A percentile compares a stretch with the other conserved stretches of the same genome.
These are phyloP conservation scores for Aphidius gifuensis DNA, from an alignment of 1,140 invertebrate species.

Conservation along the genomic window DNA sequence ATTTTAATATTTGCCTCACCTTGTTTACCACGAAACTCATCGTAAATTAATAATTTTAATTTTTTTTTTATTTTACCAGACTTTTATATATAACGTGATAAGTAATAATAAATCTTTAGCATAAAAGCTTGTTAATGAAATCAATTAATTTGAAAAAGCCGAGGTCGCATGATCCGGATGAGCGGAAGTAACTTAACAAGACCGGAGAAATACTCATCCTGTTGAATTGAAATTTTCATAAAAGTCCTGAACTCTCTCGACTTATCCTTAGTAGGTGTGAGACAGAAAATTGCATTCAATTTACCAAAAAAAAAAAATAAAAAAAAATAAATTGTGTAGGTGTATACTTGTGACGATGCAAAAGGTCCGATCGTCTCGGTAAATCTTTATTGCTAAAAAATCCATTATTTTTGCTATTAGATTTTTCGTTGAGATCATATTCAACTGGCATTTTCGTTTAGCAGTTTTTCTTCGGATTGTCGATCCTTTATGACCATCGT, in stretches of 20 bases:
- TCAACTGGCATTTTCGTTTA: slow-evolving; percentile 51
- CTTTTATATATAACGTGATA: slow-evolving; percentile 34
- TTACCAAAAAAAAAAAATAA: no score
- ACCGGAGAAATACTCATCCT: background rate
- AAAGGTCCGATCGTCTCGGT: slow-evolving; percentile 23
- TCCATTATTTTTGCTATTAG: slow-evolving; percentile 56
- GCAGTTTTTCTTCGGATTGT: slow-evolving; percentile 53
- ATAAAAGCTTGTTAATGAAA: slow-evolving; percentile 32
- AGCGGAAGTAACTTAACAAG: slow-evolving; percentile 29
- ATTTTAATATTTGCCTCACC: no score
- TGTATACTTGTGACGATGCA: no score
- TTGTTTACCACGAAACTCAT: no score
- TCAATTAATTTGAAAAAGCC: slow-evolving; percentile 45
- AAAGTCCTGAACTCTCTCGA: no score
- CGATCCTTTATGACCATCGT: slow-evolving; percentile 44
- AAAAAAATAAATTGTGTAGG: no score
- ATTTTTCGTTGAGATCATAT: slow-evolving; percentile 46
- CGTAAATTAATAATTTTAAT: no score
- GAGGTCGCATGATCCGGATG: slow-evolving; percentile 35
- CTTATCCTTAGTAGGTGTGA: no score
- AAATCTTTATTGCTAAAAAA: slow-evolving; percentile 52
- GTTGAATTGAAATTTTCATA: slow-evolving; percentile 3
- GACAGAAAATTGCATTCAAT: no score
- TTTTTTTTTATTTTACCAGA: no score
- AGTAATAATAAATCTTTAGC: slow-evolving; percentile 35